Conservation (phyloP, 2,888 invertebrate species). For the Lepidochitona cinerea region DNA sequence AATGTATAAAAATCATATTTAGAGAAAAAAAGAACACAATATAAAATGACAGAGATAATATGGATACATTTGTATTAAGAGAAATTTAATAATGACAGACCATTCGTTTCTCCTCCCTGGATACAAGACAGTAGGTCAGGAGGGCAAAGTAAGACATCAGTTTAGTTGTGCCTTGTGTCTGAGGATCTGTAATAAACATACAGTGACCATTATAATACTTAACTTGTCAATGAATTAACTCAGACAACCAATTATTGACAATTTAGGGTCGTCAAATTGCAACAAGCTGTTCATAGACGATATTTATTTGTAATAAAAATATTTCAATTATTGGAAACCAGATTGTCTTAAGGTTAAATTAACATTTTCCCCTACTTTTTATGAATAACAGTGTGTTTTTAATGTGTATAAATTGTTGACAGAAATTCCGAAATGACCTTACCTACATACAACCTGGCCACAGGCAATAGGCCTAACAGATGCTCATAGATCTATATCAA, state of each 20-base stretch:
- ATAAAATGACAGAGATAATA: too few relatives aligned
- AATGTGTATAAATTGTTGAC: too few relatives aligned
- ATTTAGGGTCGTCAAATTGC: background rate
- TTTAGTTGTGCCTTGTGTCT: slow-evolving; percentile 89
- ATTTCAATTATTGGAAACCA: background rate
- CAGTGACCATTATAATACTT: background rate
- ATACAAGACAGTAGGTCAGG: slow-evolving; percentile 91
- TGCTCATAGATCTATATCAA: slow-evolving; percentile 66
- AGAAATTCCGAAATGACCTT: too few relatives aligned
- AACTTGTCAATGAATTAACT: background rate
- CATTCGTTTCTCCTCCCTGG: slow-evolving; percentile 92
- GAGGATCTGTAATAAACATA: slow-evolving; percentile 50
- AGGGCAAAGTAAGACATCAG: slow-evolving; percentile 93
- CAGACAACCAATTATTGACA: background rate
- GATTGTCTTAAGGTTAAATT: too few relatives aligned
- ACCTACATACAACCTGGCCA: slow-evolving; percentile 83
- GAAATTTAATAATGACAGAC: slow-evolving; percentile 74
- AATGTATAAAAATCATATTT: too few relatives aligned
- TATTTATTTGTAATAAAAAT: too few relatives aligned
- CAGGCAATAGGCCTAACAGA: slow-evolving; percentile 77
- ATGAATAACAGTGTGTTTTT: too few relatives aligned
- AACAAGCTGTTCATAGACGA: too few relatives aligned
- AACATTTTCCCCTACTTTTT: too few relatives aligned
- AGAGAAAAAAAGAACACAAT: too few relatives aligned
- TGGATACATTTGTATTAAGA: too few relatives aligned